Conservation (phyloP, 2,113 vertebrate species). For the Empidonax alnorum region DNA sequence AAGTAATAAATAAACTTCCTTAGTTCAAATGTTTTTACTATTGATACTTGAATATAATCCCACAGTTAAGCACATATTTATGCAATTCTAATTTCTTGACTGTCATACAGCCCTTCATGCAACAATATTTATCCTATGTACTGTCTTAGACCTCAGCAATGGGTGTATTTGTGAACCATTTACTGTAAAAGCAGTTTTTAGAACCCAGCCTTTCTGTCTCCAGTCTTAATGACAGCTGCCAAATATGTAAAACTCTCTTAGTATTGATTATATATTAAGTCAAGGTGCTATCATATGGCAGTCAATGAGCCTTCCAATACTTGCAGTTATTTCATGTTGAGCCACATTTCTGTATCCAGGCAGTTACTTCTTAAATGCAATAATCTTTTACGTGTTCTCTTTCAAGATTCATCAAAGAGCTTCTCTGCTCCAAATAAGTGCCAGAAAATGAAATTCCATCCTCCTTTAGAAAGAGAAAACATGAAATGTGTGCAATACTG, state of each 20-base stretch:
- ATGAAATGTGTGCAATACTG: not conserved
- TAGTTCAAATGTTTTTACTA: not conserved
- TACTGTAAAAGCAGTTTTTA: not conserved
- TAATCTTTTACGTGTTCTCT: not conserved
- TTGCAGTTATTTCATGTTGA: not conserved
- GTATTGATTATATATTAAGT: not conserved
- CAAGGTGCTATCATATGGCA: fast-evolving
- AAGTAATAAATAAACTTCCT: not conserved
- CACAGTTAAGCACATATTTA: not conserved
- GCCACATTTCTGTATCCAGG: not conserved
- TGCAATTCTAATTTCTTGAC: not conserved
- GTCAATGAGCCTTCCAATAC: not conserved
- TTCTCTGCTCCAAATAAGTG: not conserved
- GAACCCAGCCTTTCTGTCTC: not conserved
- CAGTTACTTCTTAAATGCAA: not conserved
- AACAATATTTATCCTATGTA: not conserved
- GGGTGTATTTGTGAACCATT: not conserved
- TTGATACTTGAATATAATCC: not conserved
- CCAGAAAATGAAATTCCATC: not conserved
- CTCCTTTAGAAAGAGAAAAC: not conserved
- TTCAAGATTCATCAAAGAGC: not conserved
- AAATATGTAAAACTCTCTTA: not conserved
- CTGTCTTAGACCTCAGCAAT: not conserved
- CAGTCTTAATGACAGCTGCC: not conserved
- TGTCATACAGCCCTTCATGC: not conserved